phyloP scores from a whole-genome alignment of 2,113 vertebrate species.

The Muscicapa adusta region DNA sequence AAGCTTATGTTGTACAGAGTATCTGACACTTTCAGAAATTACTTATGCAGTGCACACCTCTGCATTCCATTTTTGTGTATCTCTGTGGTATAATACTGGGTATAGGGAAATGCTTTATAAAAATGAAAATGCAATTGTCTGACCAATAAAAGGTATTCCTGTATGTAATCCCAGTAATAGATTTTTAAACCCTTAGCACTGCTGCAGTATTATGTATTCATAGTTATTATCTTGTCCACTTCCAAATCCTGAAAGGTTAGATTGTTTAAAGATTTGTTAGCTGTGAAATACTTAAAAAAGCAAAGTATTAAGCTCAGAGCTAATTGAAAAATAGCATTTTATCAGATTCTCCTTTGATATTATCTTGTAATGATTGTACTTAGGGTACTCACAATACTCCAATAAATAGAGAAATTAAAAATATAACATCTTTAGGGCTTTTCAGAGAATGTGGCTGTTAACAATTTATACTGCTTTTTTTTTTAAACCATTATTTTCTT shows the following conservation, averaged over 20 bases:
- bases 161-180: slow-evolving; percentile 58
- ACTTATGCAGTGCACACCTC: not conserved
- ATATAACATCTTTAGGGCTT: slow-evolving; percentile 73
- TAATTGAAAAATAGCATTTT: slow-evolving; percentile 73
- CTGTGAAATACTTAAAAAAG: slow-evolving; percentile 68
- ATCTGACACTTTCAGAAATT: not conserved
- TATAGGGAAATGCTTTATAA: slow-evolving; percentile 32
- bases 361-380: slow-evolving; percentile 65
- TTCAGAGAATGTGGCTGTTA: slow-evolving; percentile 66
- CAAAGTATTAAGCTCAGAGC: slow-evolving; percentile 58
- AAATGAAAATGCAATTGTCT: slow-evolving; percentile 66
- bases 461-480: slow-evolving; percentile 71
- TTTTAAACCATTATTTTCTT: slow-evolving; percentile 78
- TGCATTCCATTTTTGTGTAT: not conserved
- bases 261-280: slow-evolving; percentile 75
- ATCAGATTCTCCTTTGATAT: slow-evolving; percentile 65
- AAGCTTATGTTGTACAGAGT: not conserved
- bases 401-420: slow-evolving; percentile 71
- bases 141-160: slow-evolving; percentile 65
- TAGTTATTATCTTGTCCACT: slow-evolving; percentile 73
- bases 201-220: slow-evolving; percentile 54
- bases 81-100: not conserved
- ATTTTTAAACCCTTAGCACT: slow-evolving; percentile 66
- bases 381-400: slow-evolving; percentile 65
- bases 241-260: slow-evolving; percentile 69